A percentile compares a stretch with the other conserved stretches of the same genome.
These are phyloP conservation scores for Actenoides hombroni DNA, from an alignment of 2,113 vertebrate species.

Conservation along the genomic window DNA sequence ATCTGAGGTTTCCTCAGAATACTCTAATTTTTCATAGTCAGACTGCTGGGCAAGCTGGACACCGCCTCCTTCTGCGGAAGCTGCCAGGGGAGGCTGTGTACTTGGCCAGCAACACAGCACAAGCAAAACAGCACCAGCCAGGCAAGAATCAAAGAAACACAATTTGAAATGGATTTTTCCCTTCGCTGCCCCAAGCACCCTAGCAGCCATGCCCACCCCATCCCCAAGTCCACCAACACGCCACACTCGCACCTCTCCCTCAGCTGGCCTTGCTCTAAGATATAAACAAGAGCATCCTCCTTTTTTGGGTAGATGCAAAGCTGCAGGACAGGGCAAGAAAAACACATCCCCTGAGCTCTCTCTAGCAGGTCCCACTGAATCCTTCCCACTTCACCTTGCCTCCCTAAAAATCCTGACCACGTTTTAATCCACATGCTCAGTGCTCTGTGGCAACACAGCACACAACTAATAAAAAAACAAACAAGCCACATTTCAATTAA, in stretches of 20 bases:
- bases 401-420: not conserved
- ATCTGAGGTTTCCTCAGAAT: not conserved
- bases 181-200: not conserved
- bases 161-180: not conserved
- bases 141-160: not conserved
- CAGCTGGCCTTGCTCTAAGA: not conserved
- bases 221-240: accelerated
- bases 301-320: not conserved
- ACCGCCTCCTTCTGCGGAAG: accelerated
- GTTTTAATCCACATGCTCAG: not conserved
- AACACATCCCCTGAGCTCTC: not conserved
- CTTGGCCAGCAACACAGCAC: not conserved
- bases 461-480: not conserved
- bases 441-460: not conserved
- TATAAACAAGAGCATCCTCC: not conserved
- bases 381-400: not conserved
- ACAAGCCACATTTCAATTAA: constrained; percentile 40
- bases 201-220: not conserved
- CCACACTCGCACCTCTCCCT: not conserved
- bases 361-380: not conserved
- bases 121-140: not conserved
- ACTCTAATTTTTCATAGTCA: not conserved
- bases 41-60: not conserved
- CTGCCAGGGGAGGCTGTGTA: not conserved
- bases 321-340: not conserved